Evolutionary conservation across 2,888 invertebrate genomes (phyloP), one percentile per base, ranked within the genome.

Genomic region (Polylopha cassiicola): DNA sequence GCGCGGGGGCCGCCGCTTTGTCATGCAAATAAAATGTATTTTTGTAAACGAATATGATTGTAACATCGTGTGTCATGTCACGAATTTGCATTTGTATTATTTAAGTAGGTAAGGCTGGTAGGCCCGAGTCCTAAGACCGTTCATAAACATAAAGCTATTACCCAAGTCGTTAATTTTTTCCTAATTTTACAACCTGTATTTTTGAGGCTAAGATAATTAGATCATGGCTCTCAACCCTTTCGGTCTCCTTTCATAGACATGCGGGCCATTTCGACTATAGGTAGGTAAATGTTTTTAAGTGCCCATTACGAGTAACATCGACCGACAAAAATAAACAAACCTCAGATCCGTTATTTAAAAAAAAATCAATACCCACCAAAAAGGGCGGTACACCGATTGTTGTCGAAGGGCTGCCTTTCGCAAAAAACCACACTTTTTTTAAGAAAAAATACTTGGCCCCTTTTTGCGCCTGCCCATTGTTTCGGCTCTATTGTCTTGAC

Each of bases 391-490:
- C 73, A 60, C 62, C 68, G 78, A 73, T 78, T 78, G 79, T 79
- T 68, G 72, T 74, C 73, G 74, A 67, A 65, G 62, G 67, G 66
- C 41, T 59, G 61, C 58, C 63, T 62, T 69, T 72, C 59, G 75
- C 74, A 77, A 81, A 84, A 81, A 84, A 81, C 53, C 58, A 55
- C 49, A 45, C 39, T 43, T 55, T 70, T 68, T 74, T 73, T 74
- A 49, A 55, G 57, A 69, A 75, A 75, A 73, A 66, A 59, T 48
- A 52, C 53, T 58, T 65, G 67, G 67, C 64, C 73, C 74, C 75
- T 76, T 81, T 79, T 80, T 77, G 74, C 78, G 70, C 63, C 71
- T 50, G 60, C 53, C 82, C 81, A 85, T 84, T 85, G 85, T 85
- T 78, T 80, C 63, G 59, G 58, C 51, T 53, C 82, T 79, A 82